Conservation (phyloP, 2,797 vertebrate genomes). For the Tangara arthus region DNA sequence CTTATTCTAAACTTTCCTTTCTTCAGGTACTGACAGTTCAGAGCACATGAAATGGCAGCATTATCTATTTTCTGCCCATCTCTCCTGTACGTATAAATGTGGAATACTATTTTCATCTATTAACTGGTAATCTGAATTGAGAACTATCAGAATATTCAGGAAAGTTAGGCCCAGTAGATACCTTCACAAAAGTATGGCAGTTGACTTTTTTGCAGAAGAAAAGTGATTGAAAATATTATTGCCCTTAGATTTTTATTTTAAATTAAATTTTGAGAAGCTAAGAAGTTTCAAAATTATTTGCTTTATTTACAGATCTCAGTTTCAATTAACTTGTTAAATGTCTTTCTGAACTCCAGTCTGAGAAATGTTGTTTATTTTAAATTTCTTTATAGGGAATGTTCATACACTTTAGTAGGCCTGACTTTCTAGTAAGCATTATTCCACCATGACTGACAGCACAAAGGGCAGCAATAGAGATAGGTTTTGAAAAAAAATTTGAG, state of each 20-base stretch:
- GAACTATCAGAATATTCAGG: not conserved
- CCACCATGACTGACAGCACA: not conserved
- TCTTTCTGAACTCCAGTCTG: not conserved
- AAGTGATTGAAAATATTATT: not conserved
- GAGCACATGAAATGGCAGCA: not conserved
- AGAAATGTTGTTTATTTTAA: not conserved
- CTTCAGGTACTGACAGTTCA: not conserved
- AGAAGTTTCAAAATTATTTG: not conserved
- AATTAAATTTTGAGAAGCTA: not conserved
- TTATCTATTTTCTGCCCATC: not conserved
- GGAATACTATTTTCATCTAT: not conserved
- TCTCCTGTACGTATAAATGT: not conserved
- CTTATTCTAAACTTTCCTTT: not conserved
- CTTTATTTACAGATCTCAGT: not conserved
- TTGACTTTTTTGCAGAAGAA: not conserved
- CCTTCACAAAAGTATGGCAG: rapidly evolving
- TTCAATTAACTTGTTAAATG: not conserved
- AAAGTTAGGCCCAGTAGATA: not conserved
- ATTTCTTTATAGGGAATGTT: not conserved
- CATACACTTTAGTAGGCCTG: not conserved
- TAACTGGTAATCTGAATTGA: not conserved
- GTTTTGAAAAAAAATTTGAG: not conserved
- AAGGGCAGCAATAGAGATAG: not conserved
- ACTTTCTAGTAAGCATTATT: not conserved
- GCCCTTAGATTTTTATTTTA: not conserved